phyloP scores from a whole-genome alignment of 2,797 vertebrate species.

The Ammospiza maritima region DNA sequence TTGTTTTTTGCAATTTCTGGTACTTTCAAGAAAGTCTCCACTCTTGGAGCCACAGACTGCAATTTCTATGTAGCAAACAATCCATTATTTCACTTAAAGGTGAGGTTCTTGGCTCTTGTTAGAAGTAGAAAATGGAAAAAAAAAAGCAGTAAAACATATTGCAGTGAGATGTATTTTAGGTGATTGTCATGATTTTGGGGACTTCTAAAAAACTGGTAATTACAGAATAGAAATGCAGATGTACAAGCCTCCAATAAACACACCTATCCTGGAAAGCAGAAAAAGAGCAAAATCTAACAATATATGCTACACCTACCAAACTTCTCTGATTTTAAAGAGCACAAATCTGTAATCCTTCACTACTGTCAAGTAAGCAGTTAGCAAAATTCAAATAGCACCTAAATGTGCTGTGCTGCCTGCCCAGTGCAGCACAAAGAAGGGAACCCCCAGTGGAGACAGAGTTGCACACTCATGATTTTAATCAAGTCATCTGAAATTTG shows the following conservation, averaged over 20 bases:
- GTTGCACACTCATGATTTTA: background rate
- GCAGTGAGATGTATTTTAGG: background rate
- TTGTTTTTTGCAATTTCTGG: background rate
- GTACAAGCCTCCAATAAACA: background rate
- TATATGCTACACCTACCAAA: background rate
- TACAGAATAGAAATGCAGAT: background rate
- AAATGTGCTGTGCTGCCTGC: background rate
- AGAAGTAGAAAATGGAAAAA: background rate
- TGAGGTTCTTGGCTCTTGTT: background rate
- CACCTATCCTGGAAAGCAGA: background rate
- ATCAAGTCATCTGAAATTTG: constrained; percentile 2
- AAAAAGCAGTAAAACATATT: background rate
- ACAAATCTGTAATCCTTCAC: background rate
- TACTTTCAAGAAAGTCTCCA: background rate
- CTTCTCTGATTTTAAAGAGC: background rate
- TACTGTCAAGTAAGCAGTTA: background rate
- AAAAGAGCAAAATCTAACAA: background rate
- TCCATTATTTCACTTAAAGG: background rate
- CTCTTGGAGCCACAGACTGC: background rate
- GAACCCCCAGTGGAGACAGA: background rate
- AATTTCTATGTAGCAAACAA: background rate
- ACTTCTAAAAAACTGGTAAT: background rate
- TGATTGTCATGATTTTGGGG: background rate
- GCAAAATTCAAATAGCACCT: background rate
- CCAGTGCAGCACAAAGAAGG: background rate